These are phyloP conservation scores for Cylas formicarius DNA, from an alignment of 1,140 invertebrate species.

Conservation along the genomic window DNA sequence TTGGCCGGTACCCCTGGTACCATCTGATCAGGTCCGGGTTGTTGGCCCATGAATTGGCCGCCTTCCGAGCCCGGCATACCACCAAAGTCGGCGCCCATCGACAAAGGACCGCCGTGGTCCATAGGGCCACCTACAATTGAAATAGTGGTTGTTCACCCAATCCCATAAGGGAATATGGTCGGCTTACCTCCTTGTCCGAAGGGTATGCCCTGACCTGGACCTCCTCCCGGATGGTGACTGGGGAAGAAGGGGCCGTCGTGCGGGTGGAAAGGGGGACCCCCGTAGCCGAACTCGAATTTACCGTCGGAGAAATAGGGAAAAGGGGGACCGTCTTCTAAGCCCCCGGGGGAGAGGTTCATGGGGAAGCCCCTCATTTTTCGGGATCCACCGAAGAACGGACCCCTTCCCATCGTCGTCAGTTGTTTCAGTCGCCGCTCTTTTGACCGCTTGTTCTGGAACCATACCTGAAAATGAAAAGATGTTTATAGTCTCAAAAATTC, in stretches of 20 bases:
- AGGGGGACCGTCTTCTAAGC: conserved; percentile 68
- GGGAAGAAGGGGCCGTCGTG: conserved; percentile 80
- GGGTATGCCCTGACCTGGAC: conserved; percentile 61
- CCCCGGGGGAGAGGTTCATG: conserved; percentile 79
- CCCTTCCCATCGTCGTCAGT: conserved; percentile 84
- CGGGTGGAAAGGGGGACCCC: conserved; percentile 74
- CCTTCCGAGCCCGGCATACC: conserved; percentile 53
- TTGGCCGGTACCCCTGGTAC: conserved; percentile 36
- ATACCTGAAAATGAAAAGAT: conserved; percentile 64
- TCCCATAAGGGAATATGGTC: background rate
- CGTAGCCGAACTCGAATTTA: conserved; percentile 86
- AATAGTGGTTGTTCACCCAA: background rate
- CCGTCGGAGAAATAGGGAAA: conserved; percentile 82
- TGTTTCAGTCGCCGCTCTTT: conserved; percentile 93
- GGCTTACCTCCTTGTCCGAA: conserved; percentile 64
- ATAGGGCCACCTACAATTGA: conserved; percentile 53
- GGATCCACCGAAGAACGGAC: conserved; percentile 81
- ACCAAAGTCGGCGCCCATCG: conserved; percentile 57
- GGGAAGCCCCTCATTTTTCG: conserved; percentile 86
- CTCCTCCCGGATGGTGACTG: conserved; percentile 67
- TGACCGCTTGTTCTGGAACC: conserved; percentile 99
- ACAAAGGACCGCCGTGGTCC: conserved; percentile 59
- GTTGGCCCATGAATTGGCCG: conserved; percentile 53
- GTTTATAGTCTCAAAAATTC: too few species aligned
- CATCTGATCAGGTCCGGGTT: conserved; percentile 47